Evolutionary conservation across 2,113 vertebrate species (phyloP).

Genomic region (Eptesicus fuscus): DNA sequence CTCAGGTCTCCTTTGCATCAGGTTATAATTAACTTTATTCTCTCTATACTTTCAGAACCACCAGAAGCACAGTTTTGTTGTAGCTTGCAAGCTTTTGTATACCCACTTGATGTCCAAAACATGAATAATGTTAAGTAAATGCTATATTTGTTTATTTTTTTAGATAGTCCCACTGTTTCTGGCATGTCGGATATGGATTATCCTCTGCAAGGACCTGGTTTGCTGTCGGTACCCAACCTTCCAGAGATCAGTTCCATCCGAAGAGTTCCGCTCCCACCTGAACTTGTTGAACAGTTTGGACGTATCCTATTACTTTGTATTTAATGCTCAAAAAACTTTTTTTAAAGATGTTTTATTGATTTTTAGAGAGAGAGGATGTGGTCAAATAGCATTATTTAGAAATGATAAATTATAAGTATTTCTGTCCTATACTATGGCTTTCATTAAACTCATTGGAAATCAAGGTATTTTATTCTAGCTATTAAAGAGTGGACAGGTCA

Average conservation of each 20-base stretch:
- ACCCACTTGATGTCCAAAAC: neutral
- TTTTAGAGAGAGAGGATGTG: neutral
- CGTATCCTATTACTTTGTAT: conserved; percentile 89
- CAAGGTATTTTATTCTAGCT: neutral
- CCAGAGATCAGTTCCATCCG: conserved; percentile 93
- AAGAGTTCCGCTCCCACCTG: conserved; percentile 94
- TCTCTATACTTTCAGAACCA: neutral
- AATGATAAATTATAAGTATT: neutral
- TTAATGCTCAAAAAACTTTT: neutral
- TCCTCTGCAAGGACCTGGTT: conserved; percentile 93
- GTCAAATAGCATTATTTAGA: neutral
- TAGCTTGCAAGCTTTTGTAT: neutral
- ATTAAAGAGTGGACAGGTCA: neutral
- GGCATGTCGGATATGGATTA: conserved; percentile 99
- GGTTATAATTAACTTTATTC: neutral
- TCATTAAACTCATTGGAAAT: neutral
- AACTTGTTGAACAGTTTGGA: conserved; percentile 97
- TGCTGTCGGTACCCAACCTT: conserved; percentile 91
- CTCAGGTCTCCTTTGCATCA: neutral
- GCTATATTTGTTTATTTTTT: conserved; percentile 43
- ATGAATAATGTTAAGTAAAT: neutral
- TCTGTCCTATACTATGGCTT: neutral
- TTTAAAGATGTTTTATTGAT: neutral
- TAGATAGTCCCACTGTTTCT: conserved; percentile 93
- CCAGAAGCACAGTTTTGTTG: neutral